These are phyloP conservation scores for Eupithecia abbreviata DNA, from an alignment of 2,888 invertebrate species.

Conservation along the genomic window DNA sequence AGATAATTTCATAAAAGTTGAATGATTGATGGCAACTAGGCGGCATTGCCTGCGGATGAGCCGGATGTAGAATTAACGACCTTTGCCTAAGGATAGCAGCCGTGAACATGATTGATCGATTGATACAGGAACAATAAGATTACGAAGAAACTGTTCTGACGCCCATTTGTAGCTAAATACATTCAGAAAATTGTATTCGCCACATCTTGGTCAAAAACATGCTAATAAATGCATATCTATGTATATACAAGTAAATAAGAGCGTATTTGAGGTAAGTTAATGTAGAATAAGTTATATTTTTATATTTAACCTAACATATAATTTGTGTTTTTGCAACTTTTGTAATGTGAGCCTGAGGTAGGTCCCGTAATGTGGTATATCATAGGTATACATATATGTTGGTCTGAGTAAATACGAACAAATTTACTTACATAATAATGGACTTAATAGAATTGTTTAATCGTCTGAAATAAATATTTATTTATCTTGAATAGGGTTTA, in stretches of 20 bases:
- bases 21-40: slow-evolving; percentile 23
- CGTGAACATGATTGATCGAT: slow-evolving; percentile 29
- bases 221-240: background rate
- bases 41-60: slow-evolving; percentile 8
- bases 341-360: too few relatives aligned
- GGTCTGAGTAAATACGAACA: too few relatives aligned
- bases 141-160: slow-evolving; percentile 3
- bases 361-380: background rate
- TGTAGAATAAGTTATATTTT: too few relatives aligned
- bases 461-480: too few relatives aligned
- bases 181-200: background rate
- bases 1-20: slow-evolving; percentile 18
- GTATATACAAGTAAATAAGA: too few relatives aligned
- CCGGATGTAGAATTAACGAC: slow-evolving; percentile 24
- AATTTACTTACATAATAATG: too few relatives aligned
- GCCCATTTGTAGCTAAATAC: slow-evolving; percentile 8
- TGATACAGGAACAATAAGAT: slow-evolving; percentile 14
- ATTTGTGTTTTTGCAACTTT: too few relatives aligned
- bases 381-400: too few relatives aligned
- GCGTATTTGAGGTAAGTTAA: too few relatives aligned
- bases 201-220: background rate
- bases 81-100: slow-evolving; percentile 13
- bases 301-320: too few relatives aligned
- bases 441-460: too few relatives aligned
- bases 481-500: too few relatives aligned